These are phyloP conservation scores for Pagrus major DNA, from an alignment of 2,113 vertebrate genomes.

Conservation along the genomic window DNA sequence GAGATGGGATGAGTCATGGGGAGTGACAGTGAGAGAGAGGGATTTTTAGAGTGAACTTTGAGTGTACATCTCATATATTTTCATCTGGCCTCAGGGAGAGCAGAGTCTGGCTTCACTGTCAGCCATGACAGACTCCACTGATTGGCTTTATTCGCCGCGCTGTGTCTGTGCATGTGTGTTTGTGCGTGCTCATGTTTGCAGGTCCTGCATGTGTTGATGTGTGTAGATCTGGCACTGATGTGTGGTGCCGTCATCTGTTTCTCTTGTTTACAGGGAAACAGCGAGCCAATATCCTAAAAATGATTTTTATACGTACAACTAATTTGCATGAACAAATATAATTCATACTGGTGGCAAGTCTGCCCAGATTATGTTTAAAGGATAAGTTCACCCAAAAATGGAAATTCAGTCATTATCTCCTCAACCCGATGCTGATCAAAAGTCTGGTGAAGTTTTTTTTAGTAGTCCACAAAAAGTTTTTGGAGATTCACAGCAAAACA, in stretches of 20 bases:
- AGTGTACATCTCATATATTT: conserved; percentile 75
- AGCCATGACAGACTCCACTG: conserved; percentile 57
- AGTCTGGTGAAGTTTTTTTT: too few species aligned
- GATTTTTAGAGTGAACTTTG: conserved; percentile 71
- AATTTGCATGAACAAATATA: neutral
- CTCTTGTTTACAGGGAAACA: neutral
- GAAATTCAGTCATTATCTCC: too few species aligned
- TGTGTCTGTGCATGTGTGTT: conserved; percentile 31
- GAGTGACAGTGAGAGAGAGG: conserved; percentile 66
- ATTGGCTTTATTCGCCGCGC: conserved; percentile 57
- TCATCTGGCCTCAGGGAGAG: conserved; percentile 69
- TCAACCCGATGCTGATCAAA: neutral
- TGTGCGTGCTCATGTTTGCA: conserved; percentile 25
- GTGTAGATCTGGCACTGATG: conserved; percentile 28
- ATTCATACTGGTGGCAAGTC: conserved; percentile 2
- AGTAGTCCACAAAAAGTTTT: too few species aligned
- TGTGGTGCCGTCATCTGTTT: neutral
- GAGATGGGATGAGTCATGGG: conserved; percentile 59
- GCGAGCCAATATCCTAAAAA: neutral
- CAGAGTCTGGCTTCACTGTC: conserved; percentile 51
- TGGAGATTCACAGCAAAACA: too few species aligned
- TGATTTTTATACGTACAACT: neutral
- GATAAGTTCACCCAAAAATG: too few species aligned
- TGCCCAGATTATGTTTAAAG: neutral
- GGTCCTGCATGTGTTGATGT: conserved; percentile 38